Conservation (phyloP, 2,113 vertebrate genomes). For the Ivindomyrus marchei region DNA sequence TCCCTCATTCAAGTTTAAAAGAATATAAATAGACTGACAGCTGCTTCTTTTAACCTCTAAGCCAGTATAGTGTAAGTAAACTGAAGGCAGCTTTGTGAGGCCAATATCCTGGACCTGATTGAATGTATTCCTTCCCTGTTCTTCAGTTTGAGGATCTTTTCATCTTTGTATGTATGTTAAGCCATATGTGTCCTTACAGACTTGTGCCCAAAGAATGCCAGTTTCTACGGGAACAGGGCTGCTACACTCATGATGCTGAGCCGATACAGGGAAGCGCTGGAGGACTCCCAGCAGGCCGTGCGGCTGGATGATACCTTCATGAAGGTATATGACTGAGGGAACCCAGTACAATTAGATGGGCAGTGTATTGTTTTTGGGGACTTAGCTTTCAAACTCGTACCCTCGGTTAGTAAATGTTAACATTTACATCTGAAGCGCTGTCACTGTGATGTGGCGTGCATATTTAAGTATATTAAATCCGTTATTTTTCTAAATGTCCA, state of each 20-base stretch:
- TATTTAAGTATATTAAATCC: not conserved
- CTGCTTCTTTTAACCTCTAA: not conserved
- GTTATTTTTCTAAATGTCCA: not conserved
- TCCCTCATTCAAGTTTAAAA: not conserved
- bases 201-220: slow-evolving; percentile 76
- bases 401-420: not conserved
- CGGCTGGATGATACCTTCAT: slow-evolving; percentile 84
- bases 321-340: slow-evolving; percentile 63
- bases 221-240: slow-evolving; percentile 90
- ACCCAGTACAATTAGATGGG: not conserved
- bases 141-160: not conserved
- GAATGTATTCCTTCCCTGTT: not conserved
- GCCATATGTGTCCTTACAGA: slow-evolving; percentile 52
- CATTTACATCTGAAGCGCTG: not conserved
- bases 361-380: not conserved
- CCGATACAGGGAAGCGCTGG: slow-evolving; percentile 79
- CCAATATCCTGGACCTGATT: not conserved
- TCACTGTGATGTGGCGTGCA: not conserved
- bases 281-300: slow-evolving; percentile 88
- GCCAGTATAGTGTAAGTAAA: not conserved
- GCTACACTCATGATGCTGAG: slow-evolving; percentile 91
- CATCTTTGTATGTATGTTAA: not conserved
- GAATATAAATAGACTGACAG: not conserved
- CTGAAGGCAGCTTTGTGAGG: not conserved
- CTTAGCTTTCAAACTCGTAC: not conserved